These are phyloP conservation scores for Psittacula cyanocephala DNA, from an alignment of 2,113 vertebrate genomes.

Conservation along the genomic window DNA sequence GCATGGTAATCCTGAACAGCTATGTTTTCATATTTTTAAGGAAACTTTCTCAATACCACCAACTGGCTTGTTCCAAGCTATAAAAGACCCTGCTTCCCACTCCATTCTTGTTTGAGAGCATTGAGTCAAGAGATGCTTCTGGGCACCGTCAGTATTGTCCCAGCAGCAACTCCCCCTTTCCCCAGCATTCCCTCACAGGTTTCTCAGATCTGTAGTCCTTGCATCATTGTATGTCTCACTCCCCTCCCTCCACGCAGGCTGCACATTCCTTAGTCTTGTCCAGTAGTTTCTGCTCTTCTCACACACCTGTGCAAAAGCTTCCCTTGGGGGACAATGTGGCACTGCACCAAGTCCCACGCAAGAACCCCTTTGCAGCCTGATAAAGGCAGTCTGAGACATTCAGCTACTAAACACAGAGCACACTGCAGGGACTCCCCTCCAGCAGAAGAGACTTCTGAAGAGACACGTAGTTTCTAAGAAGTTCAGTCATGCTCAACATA, in stretches of 20 bases:
- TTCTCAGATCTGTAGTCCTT: background rate
- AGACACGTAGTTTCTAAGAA: background rate
- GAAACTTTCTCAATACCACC: background rate
- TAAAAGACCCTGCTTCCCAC: background rate
- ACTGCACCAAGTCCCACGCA: background rate
- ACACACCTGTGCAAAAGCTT: background rate
- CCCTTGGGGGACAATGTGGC: background rate
- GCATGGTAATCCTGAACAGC: background rate
- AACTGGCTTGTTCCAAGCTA: background rate
- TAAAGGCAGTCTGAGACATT: background rate
- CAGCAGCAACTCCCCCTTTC: background rate
- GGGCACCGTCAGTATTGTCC: rapidly evolving
- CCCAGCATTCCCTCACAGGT: too few species aligned
- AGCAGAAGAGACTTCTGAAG: background rate
- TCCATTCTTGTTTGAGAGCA: background rate
- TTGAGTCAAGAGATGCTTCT: background rate
- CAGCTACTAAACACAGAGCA: background rate
- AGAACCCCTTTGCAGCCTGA: background rate
- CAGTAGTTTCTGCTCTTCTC: background rate
- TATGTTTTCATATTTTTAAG: background rate
- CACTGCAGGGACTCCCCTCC: background rate
- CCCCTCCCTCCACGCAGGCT: background rate
- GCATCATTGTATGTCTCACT: rapidly evolving
- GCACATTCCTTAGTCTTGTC: background rate
- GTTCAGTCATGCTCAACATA: background rate